Percentiles rank a stretch among this genome's conserved stretches.
Evolutionary conservation across 2,113 vertebrate species (phyloP).

Genomic region (Carollia perspicillata): DNA sequence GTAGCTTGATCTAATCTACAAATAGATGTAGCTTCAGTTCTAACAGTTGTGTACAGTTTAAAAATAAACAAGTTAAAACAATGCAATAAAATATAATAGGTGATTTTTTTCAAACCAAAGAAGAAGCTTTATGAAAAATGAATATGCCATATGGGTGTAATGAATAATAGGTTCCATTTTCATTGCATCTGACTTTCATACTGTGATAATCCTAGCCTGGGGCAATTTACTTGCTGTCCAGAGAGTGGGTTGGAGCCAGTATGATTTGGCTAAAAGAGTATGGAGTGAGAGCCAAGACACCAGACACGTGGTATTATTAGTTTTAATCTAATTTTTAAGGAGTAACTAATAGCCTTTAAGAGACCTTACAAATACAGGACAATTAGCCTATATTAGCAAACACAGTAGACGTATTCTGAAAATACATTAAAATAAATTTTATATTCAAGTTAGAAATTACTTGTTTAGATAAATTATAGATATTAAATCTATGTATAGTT

Average conservation of each 20-base stretch:
- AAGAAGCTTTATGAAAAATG: neutral
- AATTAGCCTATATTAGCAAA: neutral
- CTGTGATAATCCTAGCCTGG: conserved; percentile 14
- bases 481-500: neutral
- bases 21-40: neutral
- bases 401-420: neutral
- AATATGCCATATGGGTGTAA: neutral
- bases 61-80: neutral
- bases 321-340: neutral
- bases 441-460: neutral
- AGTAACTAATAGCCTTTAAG: neutral
- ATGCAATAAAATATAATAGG: neutral
- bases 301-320: neutral
- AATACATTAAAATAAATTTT: neutral
- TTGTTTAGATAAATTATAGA: neutral
- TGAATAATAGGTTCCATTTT: neutral
- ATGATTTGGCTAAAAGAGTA: neutral
- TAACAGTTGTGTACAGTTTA: neutral
- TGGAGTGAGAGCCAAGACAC: neutral
- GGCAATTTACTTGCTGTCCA: neutral
- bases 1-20: neutral
- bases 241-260: neutral
- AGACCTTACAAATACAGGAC: neutral
- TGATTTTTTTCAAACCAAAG: neutral
- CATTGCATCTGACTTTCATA: neutral